Percentiles rank a stretch among this genome's conserved stretches.
These are phyloP conservation scores for Sarcophaga peregrina DNA, from an alignment of 1,140 invertebrate species.

Conservation along the genomic window DNA sequence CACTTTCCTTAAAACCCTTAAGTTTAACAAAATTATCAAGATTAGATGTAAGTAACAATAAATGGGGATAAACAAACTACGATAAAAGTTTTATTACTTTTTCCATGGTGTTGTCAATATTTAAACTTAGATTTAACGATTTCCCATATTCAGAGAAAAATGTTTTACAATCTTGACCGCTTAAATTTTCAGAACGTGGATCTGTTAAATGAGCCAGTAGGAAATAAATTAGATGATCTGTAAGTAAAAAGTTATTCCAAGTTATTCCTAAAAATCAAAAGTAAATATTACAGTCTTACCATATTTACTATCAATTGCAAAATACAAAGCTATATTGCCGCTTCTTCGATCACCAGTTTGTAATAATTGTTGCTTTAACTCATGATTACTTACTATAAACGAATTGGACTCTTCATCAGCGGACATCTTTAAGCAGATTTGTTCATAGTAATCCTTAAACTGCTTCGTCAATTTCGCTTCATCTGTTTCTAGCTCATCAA, in stretches of 20 bases:
- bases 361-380: constrained; percentile 52
- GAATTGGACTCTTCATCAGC: constrained; percentile 10
- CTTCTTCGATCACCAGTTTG: constrained; percentile 53
- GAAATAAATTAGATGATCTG: constrained; percentile 62
- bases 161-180: constrained; percentile 56
- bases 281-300: constrained; percentile 43
- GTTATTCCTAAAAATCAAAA: background rate
- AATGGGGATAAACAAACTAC: constrained; percentile 27
- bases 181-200: constrained; percentile 57
- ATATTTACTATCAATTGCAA: constrained; percentile 55
- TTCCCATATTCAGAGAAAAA: constrained; percentile 59
- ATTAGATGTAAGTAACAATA: constrained; percentile 41
- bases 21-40: constrained; percentile 44
- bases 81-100: constrained; percentile 48
- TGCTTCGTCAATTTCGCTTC: constrained; percentile 41
- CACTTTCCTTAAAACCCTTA: constrained; percentile 51
- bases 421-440: constrained; percentile 51
- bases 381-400: constrained; percentile 24
- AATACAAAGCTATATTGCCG: constrained; percentile 58
- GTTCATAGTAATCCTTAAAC: constrained; percentile 58
- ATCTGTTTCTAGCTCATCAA: background rate
- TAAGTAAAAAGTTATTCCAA: constrained; percentile 26
- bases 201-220: constrained; percentile 58
- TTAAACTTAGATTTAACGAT: constrained; percentile 55
- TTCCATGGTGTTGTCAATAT: constrained; percentile 58